Evolutionary conservation across 2,888 invertebrate genomes (phyloP), one percentile per base, ranked within the genome.

Genomic region (Diadegma fenestrale): DNA sequence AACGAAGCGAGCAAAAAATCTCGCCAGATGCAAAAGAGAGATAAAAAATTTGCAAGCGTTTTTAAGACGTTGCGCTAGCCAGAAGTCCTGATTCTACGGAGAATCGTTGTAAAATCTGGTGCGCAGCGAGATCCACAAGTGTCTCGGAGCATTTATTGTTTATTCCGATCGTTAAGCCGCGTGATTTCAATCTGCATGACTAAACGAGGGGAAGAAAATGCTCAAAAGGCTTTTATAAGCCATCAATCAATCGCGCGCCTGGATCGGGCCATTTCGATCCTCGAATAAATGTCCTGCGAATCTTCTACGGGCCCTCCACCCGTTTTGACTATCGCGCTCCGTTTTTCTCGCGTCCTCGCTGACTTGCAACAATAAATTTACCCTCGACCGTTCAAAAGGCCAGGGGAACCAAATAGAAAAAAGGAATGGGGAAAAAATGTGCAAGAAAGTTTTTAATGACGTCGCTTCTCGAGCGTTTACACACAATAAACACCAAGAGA

Each of bases 401-500:
- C 51, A 54, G 54, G 37, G 66, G 43, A 79, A 75, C 75, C 54
- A 63, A 79, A 73, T 85, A 12, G 54, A 26, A 86, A 77, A 82
- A 87, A 88, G 83, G 64, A 76, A 66, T 43, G 22, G 26, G 33
- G 2, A 58, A 83, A 78, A 87, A 88, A 83, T 85, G 86, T 84
- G 88, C 89, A 85, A 88, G 89, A 88, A 91, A 90, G 89, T 92
- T 91, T n/a, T 92, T 92, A 92, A 93, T 93, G 90, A 90, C 91
- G 87, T 89, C 89, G 88, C 90, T 76, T 88, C 88, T 89, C 89
- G 88, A 85, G 90, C 92, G 92, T 92, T 93, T 93, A 91, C 88
- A 88, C 88, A 93, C 92, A 93, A 93, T 93, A 92, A 93, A 93
- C 92, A 92, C 93, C 92, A 91, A 91, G 90, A 91, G 90, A 89